Evolutionary conservation across 1,140 invertebrate species (phyloP), one percentile per base, ranked within the genome.

Genomic region (Brachionus koreanus): DNA sequence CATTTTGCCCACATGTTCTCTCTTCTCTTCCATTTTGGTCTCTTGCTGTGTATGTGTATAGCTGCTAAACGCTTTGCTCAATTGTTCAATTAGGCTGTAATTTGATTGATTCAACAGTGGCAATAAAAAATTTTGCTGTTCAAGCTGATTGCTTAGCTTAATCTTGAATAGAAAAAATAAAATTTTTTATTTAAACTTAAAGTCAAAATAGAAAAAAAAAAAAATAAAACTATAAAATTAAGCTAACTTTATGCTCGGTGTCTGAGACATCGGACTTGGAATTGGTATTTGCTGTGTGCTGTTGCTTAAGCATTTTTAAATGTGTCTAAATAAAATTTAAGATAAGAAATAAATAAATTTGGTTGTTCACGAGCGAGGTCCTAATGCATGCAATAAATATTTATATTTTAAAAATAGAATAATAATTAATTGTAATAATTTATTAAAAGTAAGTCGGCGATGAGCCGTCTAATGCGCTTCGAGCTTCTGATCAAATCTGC

Each of bases 291-390:
- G 12, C 13, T 12, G 3, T n/a, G 37, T 39, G 33, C 19, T 69
- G 65, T 39, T 69, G 65, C 37, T 69, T 69, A 9, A 69, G n/a
- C 65, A 69, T 69, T 69, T 19, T 39, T 69, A 69, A 39, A 19
- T 39, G 13, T 69, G 35, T 69, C 65, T 69, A 69, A 69, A 69
- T 13, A 69, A 69, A 69, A 69, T 57, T 57, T 37, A 19, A 37
- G 33, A 39, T 39, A 69, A 19, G 0, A 7, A 69, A 23, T 69
- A 7, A 69, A 23, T 69, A n/a, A 63, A 63, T 29, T 63, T 63
- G 13, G 29, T 7, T 4, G 37, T 19, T 69, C 65, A 69, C 65
- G 65, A 42, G 65, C 65, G 65, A 42, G 65, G 65, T 35, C 2
- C 35, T 2, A 69, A 69, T 69, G 65, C 35, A 69, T 69, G 65